phyloP scores from a whole-genome alignment of 2,797 vertebrate genomes.

The Chloroceryle inda region DNA sequence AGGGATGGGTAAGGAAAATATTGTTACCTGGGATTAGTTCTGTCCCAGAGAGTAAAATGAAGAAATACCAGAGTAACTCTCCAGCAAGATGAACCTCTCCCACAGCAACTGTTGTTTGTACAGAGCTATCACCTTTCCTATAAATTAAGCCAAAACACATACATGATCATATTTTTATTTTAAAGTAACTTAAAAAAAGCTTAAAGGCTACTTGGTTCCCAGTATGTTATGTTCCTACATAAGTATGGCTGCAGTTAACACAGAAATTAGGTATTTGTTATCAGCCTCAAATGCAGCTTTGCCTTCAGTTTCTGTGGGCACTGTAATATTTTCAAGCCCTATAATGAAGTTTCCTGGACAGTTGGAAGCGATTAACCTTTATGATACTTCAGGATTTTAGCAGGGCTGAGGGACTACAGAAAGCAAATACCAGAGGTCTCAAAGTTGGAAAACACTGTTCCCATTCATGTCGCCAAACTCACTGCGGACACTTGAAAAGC shows the following conservation, averaged over 20 bases:
- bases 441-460: constrained; percentile 56
- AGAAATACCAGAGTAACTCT: background rate
- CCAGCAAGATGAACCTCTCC: background rate
- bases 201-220: background rate
- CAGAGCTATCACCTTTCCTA: background rate
- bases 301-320: background rate
- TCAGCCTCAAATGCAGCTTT: background rate
- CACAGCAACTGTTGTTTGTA: background rate
- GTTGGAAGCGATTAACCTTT: constrained; percentile 63
- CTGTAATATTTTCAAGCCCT: constrained; percentile 7
- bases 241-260: background rate
- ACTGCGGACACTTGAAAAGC: constrained; percentile 61
- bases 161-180: background rate
- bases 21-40: background rate
- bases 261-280: background rate
- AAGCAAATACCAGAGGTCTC: constrained; percentile 44
- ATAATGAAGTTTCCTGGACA: constrained; percentile 49
- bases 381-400: constrained; percentile 23
- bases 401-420: background rate
- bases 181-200: background rate
- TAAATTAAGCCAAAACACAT: background rate
- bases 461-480: constrained; percentile 65
- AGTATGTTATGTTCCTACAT: background rate
- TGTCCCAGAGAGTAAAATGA: background rate
- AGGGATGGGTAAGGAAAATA: background rate